Evolutionary conservation across 1,140 invertebrate species (phyloP).

Genomic region (Orchesella cincta): DNA sequence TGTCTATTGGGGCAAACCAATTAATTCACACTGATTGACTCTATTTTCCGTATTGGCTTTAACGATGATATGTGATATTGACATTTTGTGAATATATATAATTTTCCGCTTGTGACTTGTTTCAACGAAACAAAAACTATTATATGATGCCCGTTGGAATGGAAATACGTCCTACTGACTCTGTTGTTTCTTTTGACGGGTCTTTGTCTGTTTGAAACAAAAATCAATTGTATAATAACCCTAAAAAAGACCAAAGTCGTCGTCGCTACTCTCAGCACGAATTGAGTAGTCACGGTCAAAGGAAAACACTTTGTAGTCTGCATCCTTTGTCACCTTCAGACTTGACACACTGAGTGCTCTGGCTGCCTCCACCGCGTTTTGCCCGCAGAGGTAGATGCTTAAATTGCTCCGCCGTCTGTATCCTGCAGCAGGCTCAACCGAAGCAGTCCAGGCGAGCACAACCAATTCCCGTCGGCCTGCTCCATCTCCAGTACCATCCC

Average conservation of each 20-base stretch:
- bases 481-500: conserved; percentile 40
- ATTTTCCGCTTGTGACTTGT: too few species aligned
- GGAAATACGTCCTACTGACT: too few species aligned
- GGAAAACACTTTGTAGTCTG: conserved; percentile 55
- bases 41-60: too few species aligned
- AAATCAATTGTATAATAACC: conserved; percentile 31
- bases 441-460: conserved; percentile 37
- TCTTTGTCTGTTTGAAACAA: conserved; percentile 8
- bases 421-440: conserved; percentile 39
- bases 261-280: conserved; percentile 47
- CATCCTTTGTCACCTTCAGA: conserved; percentile 52
- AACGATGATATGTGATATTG: too few species aligned
- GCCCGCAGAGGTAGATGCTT: neutral
- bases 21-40: too few species aligned
- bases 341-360: conserved; percentile 49
- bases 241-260: conserved; percentile 7
- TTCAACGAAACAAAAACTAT: neutral
- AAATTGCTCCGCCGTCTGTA: conserved; percentile 27
- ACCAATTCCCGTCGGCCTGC: conserved; percentile 43
- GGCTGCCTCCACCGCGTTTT: conserved; percentile 37
- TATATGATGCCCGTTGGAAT: too few species aligned
- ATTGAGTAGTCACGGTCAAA: conserved; percentile 45
- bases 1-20: neutral
- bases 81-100: too few species aligned
- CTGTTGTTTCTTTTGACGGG: neutral